Evolutionary conservation across 1,140 invertebrate genomes (phyloP), one percentile per base, ranked within the genome.

Genomic region (Aphidius gifuensis): DNA sequence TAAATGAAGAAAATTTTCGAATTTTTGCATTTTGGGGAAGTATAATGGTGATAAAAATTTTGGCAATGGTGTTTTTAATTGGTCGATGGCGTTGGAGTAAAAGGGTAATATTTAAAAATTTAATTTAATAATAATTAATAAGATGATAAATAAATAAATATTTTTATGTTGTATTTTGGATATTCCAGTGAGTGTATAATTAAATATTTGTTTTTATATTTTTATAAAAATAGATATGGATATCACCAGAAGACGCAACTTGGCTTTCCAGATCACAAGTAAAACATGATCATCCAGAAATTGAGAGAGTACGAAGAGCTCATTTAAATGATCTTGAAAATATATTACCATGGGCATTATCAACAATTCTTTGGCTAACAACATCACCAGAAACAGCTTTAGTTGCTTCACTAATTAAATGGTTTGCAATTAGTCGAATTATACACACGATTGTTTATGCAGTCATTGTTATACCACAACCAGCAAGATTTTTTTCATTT

Each of bases 301-400:
- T 76, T 7, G 72, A 76, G 61, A 65, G 74, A 58, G 23, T 32
- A 23, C 59, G 73, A 61, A 69, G 89, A 63, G 88, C 88, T 49
- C 89, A 91, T 73, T 73, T 87, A 54, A 92, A 92, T 71, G 90
- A 92, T 69, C 70, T 91, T 67, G 90, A 92, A 77, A 92, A 90
- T 70, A 89, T 91, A 59, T 80, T 86, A 0, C 77, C 85, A 4
- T 92, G 90, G 69, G 82, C 88, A 68, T 70, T 88, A 5, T 73
- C 87, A 16, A 85, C 81, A 6, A 82, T 85, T 2, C 67, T 89
- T 16, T 91, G 89, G 69, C 71, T 88, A 16, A 74, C 84, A 0
- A 89, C 87, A 0, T 80, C 80, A 40, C 90, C 90, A 0, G 68
- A 73, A 32, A 68, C 75, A 0, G 66, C 63, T 4, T 59, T 80